These are phyloP conservation scores for Okamejei kenojei DNA, from an alignment of 2,797 vertebrate genomes.

Conservation along the genomic window DNA sequence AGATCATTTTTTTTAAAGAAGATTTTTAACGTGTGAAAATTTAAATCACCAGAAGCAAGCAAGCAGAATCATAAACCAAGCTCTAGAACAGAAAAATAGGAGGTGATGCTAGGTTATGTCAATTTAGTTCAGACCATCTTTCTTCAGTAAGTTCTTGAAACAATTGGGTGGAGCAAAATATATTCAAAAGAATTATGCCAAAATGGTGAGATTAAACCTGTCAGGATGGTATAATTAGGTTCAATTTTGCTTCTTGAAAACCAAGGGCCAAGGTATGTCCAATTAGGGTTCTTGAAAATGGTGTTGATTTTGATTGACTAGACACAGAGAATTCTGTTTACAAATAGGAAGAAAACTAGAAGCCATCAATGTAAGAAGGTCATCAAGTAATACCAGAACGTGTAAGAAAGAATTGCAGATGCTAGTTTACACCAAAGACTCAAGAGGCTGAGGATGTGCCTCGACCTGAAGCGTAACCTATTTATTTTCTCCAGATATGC, in stretches of 20 bases:
- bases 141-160: neutral
- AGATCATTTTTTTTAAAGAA: neutral
- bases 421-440: no score
- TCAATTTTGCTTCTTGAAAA: neutral
- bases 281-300: no score
- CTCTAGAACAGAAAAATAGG: neutral
- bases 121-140: neutral
- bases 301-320: no score
- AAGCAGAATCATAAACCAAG: neutral
- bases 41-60: neutral
- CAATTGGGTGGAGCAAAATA: neutral
- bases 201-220: neutral
- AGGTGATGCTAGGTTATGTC: neutral
- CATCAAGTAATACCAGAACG: neutral
- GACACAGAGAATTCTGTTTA: no score
- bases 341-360: neutral
- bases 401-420: no score
- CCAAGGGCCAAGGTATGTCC: no score
- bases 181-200: neutral
- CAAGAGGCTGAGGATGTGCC: no score
- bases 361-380: neutral
- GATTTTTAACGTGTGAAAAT: no score
- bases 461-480: no score
- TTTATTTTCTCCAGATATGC: no score
- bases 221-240: neutral